Evolutionary conservation across 2,797 vertebrate species (phyloP).

Genomic region (Sternarchorhynchus goeldii): DNA sequence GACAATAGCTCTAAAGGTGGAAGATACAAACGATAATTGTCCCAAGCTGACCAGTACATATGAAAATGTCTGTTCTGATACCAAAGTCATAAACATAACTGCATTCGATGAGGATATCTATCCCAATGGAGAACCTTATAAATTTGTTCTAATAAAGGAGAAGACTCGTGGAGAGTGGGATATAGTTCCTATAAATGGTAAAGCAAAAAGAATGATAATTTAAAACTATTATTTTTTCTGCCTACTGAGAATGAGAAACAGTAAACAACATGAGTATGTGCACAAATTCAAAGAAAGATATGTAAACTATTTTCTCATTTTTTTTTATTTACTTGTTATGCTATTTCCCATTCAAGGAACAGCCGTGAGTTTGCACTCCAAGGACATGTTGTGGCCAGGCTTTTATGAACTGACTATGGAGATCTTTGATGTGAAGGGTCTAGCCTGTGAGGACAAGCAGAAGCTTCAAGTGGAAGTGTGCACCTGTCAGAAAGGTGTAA

Average conservation of each 20-base stretch:
- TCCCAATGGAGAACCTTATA: constrained; percentile 81
- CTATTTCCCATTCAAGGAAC: constrained; percentile 63
- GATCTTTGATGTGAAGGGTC: constrained; percentile 68
- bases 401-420: constrained; percentile 65
- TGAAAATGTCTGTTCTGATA: constrained; percentile 73
- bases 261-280: neutral
- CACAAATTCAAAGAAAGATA: neutral
- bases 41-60: constrained; percentile 75
- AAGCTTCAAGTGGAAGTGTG: constrained; percentile 70
- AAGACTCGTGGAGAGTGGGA: constrained; percentile 78
- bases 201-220: constrained; percentile 48
- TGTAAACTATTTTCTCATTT: neutral
- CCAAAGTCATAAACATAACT: constrained; percentile 74
- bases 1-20: constrained; percentile 82
- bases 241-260: neutral
- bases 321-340: too few relatives aligned
- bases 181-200: constrained; percentile 79
- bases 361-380: constrained; percentile 63
- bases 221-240: neutral
- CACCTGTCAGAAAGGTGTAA: constrained; percentile 57
- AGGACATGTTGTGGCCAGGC: constrained; percentile 68
- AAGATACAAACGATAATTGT: constrained; percentile 88
- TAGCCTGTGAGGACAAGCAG: constrained; percentile 65
- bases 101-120: constrained; percentile 78
- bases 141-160: constrained; percentile 77